These are phyloP conservation scores for Ariopsis seemanni DNA, from an alignment of 2,113 vertebrate genomes.

Conservation along the genomic window DNA sequence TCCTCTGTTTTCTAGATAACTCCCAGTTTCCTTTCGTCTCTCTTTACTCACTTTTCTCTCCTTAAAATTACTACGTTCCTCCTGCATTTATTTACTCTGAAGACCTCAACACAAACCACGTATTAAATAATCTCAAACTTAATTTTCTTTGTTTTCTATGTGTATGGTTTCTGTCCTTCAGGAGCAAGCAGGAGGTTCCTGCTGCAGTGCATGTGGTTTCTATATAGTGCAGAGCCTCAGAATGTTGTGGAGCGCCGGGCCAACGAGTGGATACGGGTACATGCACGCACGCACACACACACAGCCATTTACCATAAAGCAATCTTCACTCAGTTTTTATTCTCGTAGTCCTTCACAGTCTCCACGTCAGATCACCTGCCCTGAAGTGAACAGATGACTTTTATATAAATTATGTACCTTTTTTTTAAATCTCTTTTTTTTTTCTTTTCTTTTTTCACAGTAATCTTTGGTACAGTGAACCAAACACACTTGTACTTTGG, in stretches of 20 bases:
- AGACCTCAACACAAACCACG: not conserved
- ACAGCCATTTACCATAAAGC: not conserved
- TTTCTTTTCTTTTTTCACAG: not conserved
- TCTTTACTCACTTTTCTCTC: not conserved
- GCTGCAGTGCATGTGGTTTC: conserved; percentile 82
- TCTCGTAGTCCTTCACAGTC: not conserved
- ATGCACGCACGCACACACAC: not conserved
- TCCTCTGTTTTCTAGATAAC: not conserved
- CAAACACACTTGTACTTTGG: not conserved
- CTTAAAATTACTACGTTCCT: not conserved
- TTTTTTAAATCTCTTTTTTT: not conserved
- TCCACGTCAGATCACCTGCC: not conserved
- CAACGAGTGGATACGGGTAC: conserved; percentile 87
- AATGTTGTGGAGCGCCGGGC: conserved; percentile 80
- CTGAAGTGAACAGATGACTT: not conserved
- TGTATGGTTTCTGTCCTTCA: conserved; percentile 58
- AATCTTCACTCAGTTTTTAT: not conserved
- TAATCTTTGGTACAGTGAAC: not conserved
- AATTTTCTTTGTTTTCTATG: conserved; percentile 30
- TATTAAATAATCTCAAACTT: not conserved
- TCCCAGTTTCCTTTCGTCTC: too few species aligned
- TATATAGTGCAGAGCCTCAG: conserved; percentile 82
- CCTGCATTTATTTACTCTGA: not conserved
- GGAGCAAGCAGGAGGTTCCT: conserved; percentile 80
- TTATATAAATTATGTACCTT: not conserved